Evolutionary conservation across 2,888 invertebrate species (phyloP), one percentile per base, ranked within the genome.

Genomic region (Artemia sp.): DNA sequence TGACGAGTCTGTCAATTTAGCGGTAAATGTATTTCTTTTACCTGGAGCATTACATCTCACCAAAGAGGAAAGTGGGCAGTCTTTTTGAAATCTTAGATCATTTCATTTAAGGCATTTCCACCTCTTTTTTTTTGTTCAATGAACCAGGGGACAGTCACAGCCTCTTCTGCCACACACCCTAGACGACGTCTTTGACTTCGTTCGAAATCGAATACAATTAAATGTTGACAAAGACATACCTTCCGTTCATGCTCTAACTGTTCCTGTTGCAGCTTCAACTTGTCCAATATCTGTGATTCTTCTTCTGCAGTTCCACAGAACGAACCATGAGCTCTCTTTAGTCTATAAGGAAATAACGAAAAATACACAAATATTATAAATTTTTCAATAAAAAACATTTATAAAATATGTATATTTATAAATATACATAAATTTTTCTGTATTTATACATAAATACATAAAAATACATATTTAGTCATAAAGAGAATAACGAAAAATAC

Each of bases 171-270:
- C 3, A 38, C 38, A 38, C 14, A 58, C 58, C 6, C 6, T n/a
- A n/a, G 4, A 58, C 58, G 14, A 58, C n/a, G n/a, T 14, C n/a
- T 14, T 3, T 58, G 58, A 58, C 58, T 3, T 14, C 4, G 58
- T 58, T 58, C 2, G 2, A 6, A 12, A 51, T 12, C 14, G 4
- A 52, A 38, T 38, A 38, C 38, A 38, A 38, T 38, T 38, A 38
- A 38, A 38, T 38, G 38, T 38, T 38, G 38, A 38, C 38, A 38
- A 67, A 69, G 4, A 14, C 12, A 67, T 73, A 80, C 78, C 74
- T 78, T 79, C 67, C 86, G 85, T 78, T 92, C 91, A 74, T 88
- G 87, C 75, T 93, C 93, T 51, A 92, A 79, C 8, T 85, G 82
- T 73, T 92, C 91, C 75, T 86, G 86, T 8, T 89, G 80, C 70